A percentile compares a stretch with the other conserved stretches of the same genome.
phyloP scores from a whole-genome alignment of 2,113 vertebrate genomes.

The Crotophaga sulcirostris region DNA sequence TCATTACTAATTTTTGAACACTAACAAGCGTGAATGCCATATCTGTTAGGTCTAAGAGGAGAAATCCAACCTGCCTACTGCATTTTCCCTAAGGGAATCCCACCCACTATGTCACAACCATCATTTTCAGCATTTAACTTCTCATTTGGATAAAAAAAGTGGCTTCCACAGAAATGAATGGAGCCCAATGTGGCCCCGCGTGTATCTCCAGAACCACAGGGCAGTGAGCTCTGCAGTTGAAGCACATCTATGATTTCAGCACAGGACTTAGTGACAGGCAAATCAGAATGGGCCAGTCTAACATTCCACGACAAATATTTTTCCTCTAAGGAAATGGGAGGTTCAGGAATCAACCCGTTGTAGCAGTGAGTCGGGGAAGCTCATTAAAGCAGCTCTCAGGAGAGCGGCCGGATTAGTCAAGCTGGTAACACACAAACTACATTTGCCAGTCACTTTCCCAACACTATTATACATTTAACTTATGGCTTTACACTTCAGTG shows the following conservation, averaged over 20 bases:
- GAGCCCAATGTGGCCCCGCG: background rate
- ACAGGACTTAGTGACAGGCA: background rate
- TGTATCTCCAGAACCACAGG: background rate
- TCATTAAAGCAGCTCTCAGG: constrained; percentile 9
- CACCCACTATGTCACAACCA: constrained; percentile 20
- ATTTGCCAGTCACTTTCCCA: constrained; percentile 12
- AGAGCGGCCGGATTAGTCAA: background rate
- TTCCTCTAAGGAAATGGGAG: background rate
- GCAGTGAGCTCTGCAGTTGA: background rate
- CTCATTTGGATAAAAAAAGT: background rate
- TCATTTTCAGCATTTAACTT: background rate
- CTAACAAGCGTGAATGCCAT: constrained; percentile 9
- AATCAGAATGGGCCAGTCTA: background rate
- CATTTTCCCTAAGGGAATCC: constrained; percentile 23
- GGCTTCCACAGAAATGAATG: background rate
- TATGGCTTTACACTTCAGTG: background rate
- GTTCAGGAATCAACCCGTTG: background rate
- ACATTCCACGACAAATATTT: background rate
- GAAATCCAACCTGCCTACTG: constrained; percentile 30
- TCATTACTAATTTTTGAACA: background rate
- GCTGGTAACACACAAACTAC: background rate
- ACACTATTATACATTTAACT: background rate
- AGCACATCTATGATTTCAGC: background rate
- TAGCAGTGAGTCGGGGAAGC: background rate
- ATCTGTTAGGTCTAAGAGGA: constrained; percentile 12